phyloP scores from a whole-genome alignment of 2,888 invertebrate genomes.

The Andrena bicolor region DNA sequence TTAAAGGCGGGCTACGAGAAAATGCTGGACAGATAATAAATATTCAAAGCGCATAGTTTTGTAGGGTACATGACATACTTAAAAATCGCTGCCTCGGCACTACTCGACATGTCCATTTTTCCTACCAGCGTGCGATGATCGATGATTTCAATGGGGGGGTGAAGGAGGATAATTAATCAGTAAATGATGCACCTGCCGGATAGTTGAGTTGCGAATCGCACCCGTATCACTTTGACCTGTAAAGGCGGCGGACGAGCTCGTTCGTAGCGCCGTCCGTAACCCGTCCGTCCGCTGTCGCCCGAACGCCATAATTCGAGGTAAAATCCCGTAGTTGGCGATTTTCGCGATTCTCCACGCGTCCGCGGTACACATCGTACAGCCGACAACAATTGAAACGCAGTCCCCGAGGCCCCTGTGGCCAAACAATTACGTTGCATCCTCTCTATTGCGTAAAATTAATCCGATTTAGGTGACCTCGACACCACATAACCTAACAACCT shows the following conservation, averaged over 20 bases:
- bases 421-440: constrained; percentile 77
- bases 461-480: constrained; percentile 84
- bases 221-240: constrained; percentile 73
- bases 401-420: constrained; percentile 60
- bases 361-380: constrained; percentile 75
- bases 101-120: constrained; percentile 55
- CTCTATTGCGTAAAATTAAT: constrained; percentile 84
- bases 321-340: constrained; percentile 75
- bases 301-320: constrained; percentile 78
- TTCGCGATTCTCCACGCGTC: constrained; percentile 78
- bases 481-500: constrained; percentile 77
- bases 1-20: background rate
- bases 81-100: constrained; percentile 50
- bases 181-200: constrained; percentile 80
- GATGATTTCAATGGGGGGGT: constrained; percentile 51
- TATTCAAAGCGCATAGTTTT: constrained; percentile 3
- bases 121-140: constrained; percentile 51
- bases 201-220: constrained; percentile 75
- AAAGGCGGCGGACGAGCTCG: constrained; percentile 75
- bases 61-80: constrained; percentile 53
- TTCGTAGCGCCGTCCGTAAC: constrained; percentile 77
- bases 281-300: constrained; percentile 75
- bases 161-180: constrained; percentile 58
- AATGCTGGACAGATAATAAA: background rate
- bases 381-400: constrained; percentile 61